Evolutionary conservation across 2,113 vertebrate genomes (phyloP).

Genomic region (Zonotrichia leucophrys): DNA sequence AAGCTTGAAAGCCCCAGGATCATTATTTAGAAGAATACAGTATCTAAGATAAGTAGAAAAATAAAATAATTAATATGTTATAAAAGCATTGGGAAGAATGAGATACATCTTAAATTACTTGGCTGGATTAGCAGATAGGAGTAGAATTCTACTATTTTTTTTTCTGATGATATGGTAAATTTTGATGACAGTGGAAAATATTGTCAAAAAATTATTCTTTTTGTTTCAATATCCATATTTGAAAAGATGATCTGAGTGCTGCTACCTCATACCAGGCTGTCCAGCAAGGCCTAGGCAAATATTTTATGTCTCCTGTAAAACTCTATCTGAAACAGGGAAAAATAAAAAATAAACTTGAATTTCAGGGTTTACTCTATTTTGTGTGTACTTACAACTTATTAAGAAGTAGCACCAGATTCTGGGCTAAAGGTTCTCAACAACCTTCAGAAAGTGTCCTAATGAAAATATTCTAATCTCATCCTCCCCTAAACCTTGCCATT

Average conservation of each 20-base stretch:
- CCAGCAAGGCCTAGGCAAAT: not conserved
- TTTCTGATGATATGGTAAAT: not conserved
- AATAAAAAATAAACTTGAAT: not conserved
- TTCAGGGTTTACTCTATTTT: not conserved
- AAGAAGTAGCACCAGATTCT: not conserved
- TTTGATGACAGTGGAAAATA: not conserved
- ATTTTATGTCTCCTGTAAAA: not conserved
- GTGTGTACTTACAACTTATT: not conserved
- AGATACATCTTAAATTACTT: not conserved
- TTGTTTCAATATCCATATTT: not conserved
- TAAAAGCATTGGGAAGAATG: not conserved
- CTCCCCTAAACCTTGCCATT: not conserved
- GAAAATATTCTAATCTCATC: not conserved
- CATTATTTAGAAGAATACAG: not conserved
- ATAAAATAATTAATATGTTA: not conserved
- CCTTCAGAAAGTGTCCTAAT: not conserved
- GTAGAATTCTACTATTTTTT: not conserved
- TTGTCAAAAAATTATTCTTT: not conserved
- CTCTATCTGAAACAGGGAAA: not conserved
- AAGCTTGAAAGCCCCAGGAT: not conserved
- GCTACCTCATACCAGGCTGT: not conserved
- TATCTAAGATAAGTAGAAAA: constrained; percentile 12
- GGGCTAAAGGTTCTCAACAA: not conserved
- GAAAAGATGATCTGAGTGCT: not conserved
- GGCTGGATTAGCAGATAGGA: not conserved